Conservation (phyloP, 2,888 invertebrate species). For the Zygogramma bicolorata region DNA sequence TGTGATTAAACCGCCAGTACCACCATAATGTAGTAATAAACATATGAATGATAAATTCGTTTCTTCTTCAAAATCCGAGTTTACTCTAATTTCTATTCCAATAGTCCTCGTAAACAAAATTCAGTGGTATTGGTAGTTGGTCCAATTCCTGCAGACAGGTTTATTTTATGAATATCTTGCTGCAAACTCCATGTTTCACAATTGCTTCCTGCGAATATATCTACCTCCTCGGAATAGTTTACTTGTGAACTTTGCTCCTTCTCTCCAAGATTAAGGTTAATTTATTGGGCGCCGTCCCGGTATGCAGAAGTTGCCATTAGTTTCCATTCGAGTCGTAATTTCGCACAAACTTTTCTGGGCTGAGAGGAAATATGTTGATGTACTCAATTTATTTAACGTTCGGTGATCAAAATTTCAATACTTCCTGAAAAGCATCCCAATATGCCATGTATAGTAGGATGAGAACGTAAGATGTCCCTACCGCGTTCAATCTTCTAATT, state of each 20-base stretch:
- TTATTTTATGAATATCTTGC: neutral
- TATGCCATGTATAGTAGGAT: no score
- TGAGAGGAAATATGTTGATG: neutral
- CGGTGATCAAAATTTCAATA: no score
- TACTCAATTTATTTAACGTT: neutral
- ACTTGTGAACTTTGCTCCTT: neutral
- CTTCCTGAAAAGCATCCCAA: no score
- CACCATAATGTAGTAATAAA: no score
- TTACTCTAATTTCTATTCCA: no score
- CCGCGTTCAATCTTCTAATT: no score
- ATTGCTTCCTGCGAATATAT: neutral
- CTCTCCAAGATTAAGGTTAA: constrained; percentile 21
- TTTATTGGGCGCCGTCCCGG: constrained; percentile 30
- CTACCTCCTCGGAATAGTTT: constrained; percentile 6
- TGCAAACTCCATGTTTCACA: neutral
- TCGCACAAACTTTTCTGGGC: constrained; percentile 1
- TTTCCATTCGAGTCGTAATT: constrained; percentile 29
- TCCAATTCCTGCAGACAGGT: neutral
- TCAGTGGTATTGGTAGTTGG: neutral
- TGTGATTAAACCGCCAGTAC: no score
- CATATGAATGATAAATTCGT: no score
- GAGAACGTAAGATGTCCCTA: no score
- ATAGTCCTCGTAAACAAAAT: neutral
- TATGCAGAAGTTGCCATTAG: constrained; percentile 27
- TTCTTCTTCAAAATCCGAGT: no score